Evolutionary conservation across 2,888 invertebrate species (phyloP).

Genomic region (Emesis furor): DNA sequence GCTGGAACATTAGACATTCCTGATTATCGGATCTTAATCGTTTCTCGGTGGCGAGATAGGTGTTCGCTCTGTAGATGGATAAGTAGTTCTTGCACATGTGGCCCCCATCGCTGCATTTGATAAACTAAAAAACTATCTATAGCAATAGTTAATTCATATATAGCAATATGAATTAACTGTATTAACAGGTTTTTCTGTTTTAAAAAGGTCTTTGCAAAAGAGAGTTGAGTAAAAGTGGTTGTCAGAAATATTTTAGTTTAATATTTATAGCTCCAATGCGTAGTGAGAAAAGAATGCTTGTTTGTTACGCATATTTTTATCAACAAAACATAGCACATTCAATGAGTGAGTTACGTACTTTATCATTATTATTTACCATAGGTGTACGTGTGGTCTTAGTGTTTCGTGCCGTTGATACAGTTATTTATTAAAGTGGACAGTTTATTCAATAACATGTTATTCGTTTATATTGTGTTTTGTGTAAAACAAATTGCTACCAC

Average conservation of each 20-base stretch:
- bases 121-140: too few relatives aligned
- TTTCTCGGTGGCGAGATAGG: too few relatives aligned
- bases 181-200: neutral
- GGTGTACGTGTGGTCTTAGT: neutral
- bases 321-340: constrained; percentile 82
- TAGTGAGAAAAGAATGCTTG: constrained; percentile 81
- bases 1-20: too few relatives aligned
- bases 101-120: too few relatives aligned
- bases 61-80: too few relatives aligned
- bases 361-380: constrained; percentile 54
- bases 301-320: constrained; percentile 83
- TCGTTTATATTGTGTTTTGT: neutral
- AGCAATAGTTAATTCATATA: too few relatives aligned
- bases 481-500: neutral
- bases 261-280: constrained; percentile 36
- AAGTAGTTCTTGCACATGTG: too few relatives aligned
- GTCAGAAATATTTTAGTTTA: neutral
- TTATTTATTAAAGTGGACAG: neutral
- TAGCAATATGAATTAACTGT: too few relatives aligned
- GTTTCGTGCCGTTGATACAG: neutral
- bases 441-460: neutral
- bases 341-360: constrained; percentile 78
- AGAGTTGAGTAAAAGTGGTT: neutral
- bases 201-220: neutral
- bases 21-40: too few relatives aligned